Percentiles rank a stretch among this genome's conserved stretches.
phyloP scores from a whole-genome alignment of 2,888 invertebrate species.

The Molorchus minor region DNA sequence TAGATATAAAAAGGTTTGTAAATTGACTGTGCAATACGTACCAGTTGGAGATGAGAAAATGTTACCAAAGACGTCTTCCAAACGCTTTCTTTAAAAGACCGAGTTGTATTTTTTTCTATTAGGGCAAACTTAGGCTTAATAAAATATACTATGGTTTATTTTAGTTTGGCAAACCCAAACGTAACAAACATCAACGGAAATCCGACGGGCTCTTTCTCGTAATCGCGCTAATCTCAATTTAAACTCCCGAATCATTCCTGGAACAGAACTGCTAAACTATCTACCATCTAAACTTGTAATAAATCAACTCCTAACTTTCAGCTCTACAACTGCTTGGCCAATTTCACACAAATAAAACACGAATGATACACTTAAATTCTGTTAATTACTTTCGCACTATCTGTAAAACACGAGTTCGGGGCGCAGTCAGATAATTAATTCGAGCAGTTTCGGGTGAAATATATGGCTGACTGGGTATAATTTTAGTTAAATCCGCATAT shows the following conservation, averaged over 20 bases:
- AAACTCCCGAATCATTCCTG: conserved; percentile 26
- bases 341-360: conserved; percentile 35
- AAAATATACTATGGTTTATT: too few species aligned
- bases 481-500: too few species aligned
- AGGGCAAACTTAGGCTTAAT: too few species aligned
- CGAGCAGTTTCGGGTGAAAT: conserved; percentile 10
- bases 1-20: not conserved
- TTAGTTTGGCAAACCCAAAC: too few species aligned
- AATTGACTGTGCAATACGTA: not conserved
- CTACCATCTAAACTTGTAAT: conserved; percentile 32
- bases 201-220: conserved; percentile 10
- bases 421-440: conserved; percentile 35
- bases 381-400: conserved; percentile 39
- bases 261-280: conserved; percentile 29
- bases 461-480: conserved; percentile 11
- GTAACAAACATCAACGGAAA: conserved; percentile 20
- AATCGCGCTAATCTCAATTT: conserved; percentile 25
- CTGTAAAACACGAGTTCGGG: conserved; percentile 34
- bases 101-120: too few species aligned
- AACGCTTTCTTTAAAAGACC: too few species aligned
- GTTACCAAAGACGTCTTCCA: too few species aligned
- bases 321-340: conserved; percentile 31
- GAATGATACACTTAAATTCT: conserved; percentile 36
- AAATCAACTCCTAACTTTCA: conserved; percentile 30
- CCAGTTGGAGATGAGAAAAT: too few species aligned